Percentiles rank a stretch among this genome's conserved stretches.
These are phyloP conservation scores for Ardeotis arabs DNA, from an alignment of 2,113 vertebrate genomes.

Conservation along the genomic window DNA sequence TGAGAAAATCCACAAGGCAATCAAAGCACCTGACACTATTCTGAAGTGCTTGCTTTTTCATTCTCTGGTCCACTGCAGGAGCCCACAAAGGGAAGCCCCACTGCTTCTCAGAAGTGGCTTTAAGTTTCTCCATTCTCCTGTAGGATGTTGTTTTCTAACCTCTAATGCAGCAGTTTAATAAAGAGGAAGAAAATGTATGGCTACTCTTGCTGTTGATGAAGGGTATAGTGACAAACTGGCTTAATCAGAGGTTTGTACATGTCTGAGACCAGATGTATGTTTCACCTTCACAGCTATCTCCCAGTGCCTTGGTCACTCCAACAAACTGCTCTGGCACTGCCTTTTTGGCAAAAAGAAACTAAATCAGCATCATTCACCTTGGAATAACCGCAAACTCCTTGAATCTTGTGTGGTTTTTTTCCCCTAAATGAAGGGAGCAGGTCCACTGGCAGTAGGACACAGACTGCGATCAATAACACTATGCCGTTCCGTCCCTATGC, in stretches of 20 bases:
- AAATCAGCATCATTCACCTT: conserved; percentile 68
- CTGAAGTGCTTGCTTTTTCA: background rate
- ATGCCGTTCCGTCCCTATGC: background rate
- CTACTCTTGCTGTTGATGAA: conserved; percentile 9
- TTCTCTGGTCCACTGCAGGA: background rate
- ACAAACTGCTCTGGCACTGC: conserved; percentile 46
- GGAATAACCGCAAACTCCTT: conserved; percentile 50
- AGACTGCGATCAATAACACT: background rate
- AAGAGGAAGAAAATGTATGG: background rate
- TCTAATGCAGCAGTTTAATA: background rate
- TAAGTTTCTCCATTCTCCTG: background rate
- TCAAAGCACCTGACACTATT: background rate
- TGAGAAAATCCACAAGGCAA: background rate
- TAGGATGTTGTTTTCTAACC: background rate
- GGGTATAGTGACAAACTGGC: conserved; percentile 38
- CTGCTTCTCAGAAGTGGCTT: background rate
- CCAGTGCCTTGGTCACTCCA: conserved; percentile 52
- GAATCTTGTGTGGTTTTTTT: background rate
- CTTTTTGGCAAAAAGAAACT: conserved; percentile 63
- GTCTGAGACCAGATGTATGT: conserved; percentile 45
- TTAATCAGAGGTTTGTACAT: background rate
- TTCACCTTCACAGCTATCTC: conserved; percentile 67
- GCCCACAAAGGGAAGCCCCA: background rate
- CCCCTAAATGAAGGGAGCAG: background rate
- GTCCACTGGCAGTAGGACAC: background rate